Evolutionary conservation across 2,888 invertebrate species (phyloP), one percentile per base, ranked within the genome.

Genomic region (Drosophila vallismaia): DNA sequence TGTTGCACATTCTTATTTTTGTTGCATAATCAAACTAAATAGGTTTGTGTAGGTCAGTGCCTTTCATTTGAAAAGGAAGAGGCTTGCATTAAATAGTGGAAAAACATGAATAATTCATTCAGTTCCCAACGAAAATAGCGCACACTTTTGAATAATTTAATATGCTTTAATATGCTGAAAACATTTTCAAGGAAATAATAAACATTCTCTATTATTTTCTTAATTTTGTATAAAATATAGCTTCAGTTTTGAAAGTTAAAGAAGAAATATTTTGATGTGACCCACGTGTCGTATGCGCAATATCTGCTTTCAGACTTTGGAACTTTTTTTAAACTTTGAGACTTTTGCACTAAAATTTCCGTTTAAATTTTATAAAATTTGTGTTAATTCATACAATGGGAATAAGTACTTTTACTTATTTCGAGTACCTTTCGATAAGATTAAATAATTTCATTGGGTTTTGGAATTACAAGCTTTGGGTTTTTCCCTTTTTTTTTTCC

Each of bases 11-110:
- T 28, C 12, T 19, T 31, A n/a, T 19, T n/a, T 10, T 29, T 31
- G 29, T 56, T 56, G 40, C 57, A 42, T 31, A 57, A 57, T 57
- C 29, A 51, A 29, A 52, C 52, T 31, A 29, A 57, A 50, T 14
- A 28, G 46, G 14, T 19, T 19, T 38, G 59, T 60, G 59, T 60
- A 60, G 57, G 57, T 57, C 57, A 57, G 57, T 57, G 57, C 57
- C 57, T 36, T 29, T 51, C 28, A 46, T 6, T 24, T 49, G 38
- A 50, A 10, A 14, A 60, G 36, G 29, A 53, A 55, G 26, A 28
- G 40, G 36, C 40, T 12, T 6, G 36, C 36, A n/a, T 36, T 10
- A n/a, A 36, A 36, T n/a, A n/a, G 33, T 3, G 19, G 2, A 33
- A 33, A 33, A 33, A n/a, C 31, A 33, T 33, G 33, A 33, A n/a